Conservation (phyloP, 1,140 invertebrate species). For the Radopholus similis region DNA sequence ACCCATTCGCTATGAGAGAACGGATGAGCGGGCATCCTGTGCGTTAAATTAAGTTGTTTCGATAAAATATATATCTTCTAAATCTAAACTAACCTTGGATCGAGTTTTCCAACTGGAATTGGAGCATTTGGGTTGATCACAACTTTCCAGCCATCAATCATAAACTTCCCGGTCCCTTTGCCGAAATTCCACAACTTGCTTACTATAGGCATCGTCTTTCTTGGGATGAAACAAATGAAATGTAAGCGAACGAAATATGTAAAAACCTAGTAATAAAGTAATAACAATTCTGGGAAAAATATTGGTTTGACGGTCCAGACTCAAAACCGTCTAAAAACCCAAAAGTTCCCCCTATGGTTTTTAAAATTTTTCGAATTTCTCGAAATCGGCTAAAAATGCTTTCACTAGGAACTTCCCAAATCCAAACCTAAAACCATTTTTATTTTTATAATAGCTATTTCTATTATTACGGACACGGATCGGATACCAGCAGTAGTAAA, state of each 20-base stretch:
- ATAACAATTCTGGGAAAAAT: neutral
- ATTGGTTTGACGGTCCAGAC: neutral
- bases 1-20: neutral
- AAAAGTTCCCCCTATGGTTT: neutral
- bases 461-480: too few relatives aligned
- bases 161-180: neutral
- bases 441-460: too few relatives aligned
- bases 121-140: slow-evolving; percentile 2
- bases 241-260: neutral
- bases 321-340: neutral
- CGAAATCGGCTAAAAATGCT: neutral
- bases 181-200: neutral
- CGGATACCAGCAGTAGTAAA: too few relatives aligned
- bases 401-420: too few relatives aligned
- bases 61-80: neutral
- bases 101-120: neutral
- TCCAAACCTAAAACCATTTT: too few relatives aligned
- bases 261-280: neutral
- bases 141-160: neutral
- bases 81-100: slow-evolving; percentile 7
- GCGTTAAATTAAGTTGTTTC: neutral
- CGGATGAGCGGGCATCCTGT: slow-evolving; percentile 9
- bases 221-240: neutral
- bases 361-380: neutral
- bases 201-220: neutral